Base-by-base conservation (phyloP, 2,888 invertebrate species). In the Andrena bicolor region DNA sequence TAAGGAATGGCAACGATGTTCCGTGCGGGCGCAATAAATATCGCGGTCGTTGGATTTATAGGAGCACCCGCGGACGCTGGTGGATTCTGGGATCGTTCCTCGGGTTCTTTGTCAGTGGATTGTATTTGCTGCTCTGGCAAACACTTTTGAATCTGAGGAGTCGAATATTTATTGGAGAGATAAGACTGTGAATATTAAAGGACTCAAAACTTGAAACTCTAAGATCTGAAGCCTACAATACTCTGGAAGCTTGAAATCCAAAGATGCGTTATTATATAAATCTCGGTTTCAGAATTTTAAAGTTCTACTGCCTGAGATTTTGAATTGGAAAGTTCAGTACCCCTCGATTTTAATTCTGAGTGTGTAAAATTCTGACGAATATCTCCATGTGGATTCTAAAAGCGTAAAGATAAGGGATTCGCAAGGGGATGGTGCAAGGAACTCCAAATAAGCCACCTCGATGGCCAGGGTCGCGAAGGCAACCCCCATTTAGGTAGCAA, bases 1-100 rank as follows among this genome's bases (percentile, higher is more conserved):
- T 64, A 64, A 72, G 72, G 7, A 63, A 26, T 16, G 6, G 32
- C 41, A 23, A 41, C 63, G 63, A 63, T 8, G 10, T 5, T 60
- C 49, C 2, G n/a, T 28, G 23, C 49, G 32, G 1, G 61, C 13
- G 35, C 61, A 51, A 61, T 68, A 51, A 61, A 74, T 66, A 73
- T 32, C 51, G 51, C 4, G 41, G 6, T 3, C 7, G 63, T 5
- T 13, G 20, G 32, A 63, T 63, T 41, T 63, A 63, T 63, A 23
- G 5, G 35, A 26, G 2, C 13, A 13, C 16, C 13, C 23, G 13
- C 20, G 23, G 13, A 10, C 13, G 41, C 35, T 13, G 16, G 16
- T 20, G 20, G 10, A 60, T 30, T 8, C 51, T 51, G 20, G 2
- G 2, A 7, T 51, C 20, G 20, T 51, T 51, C 20, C 20, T 6